Evolutionary conservation across 2,113 vertebrate species (phyloP).

Genomic region (Verasper variegatus): DNA sequence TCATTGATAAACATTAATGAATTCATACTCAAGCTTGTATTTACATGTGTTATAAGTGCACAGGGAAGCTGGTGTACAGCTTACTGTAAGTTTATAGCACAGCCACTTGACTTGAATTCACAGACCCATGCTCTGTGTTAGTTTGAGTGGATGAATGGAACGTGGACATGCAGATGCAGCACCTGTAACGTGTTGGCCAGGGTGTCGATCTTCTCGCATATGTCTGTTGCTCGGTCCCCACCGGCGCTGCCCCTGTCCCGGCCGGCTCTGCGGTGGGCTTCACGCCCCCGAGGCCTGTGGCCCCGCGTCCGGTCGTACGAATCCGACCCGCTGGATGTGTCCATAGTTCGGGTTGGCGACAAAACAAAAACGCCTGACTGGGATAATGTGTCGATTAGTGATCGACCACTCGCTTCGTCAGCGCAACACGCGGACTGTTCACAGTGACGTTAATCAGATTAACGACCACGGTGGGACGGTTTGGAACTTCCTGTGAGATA

Average conservation of each 20-base stretch:
- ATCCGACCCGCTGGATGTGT: conserved; percentile 91
- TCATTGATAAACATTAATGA: too few species aligned
- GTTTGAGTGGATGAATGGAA: not conserved
- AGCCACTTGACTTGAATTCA: too few species aligned
- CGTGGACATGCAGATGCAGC: too few species aligned
- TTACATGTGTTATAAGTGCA: too few species aligned
- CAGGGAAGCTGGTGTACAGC: too few species aligned
- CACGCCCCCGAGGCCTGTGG: conserved; percentile 70
- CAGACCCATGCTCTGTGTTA: not conserved
- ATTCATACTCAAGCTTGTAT: too few species aligned
- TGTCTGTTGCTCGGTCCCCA: conserved; percentile 67
- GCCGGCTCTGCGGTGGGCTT: conserved; percentile 62
- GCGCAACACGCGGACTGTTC: conserved; percentile 7
- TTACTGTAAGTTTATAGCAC: not conserved
- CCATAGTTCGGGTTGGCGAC: conserved; percentile 78
- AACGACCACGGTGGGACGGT: not conserved
- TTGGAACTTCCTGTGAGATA: not conserved
- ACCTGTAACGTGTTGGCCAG: conserved; percentile 94
- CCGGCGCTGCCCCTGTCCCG: conserved; percentile 48
- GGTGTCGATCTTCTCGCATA: conserved; percentile 90
- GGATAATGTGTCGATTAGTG: not conserved
- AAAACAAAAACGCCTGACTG: not conserved
- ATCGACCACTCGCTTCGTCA: not conserved
- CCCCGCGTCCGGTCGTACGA: conserved; percentile 63
- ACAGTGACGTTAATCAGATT: conserved; percentile 38